phyloP scores from a whole-genome alignment of 2,797 vertebrate genomes.

The Gymnopithys bicolor region DNA sequence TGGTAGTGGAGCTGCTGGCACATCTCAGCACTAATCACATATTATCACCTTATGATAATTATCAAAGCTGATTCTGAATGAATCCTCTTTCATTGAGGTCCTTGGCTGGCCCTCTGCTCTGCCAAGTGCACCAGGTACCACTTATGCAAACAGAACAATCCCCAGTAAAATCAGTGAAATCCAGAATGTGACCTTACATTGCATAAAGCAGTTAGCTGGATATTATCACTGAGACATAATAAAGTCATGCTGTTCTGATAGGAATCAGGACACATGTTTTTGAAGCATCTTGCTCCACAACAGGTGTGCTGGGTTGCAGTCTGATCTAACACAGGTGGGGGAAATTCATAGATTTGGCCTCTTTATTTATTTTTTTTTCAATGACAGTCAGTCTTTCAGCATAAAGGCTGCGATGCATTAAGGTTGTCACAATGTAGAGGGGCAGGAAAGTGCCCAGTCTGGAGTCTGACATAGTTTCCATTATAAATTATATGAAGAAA shows the following conservation, averaged over 20 bases:
- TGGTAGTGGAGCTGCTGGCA: background rate
- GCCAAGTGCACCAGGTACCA: background rate
- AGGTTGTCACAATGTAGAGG: background rate
- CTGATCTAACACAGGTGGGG: background rate
- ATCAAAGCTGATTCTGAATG: background rate
- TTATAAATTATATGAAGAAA: background rate
- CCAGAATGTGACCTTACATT: background rate
- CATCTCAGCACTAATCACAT: background rate
- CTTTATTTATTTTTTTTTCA: background rate
- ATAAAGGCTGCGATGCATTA: background rate
- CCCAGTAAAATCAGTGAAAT: background rate
- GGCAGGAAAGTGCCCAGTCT: background rate
- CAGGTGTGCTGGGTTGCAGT: background rate
- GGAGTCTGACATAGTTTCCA: background rate
- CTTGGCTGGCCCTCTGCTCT: constrained; percentile 22
- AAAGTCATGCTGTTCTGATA: background rate
- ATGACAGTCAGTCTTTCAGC: background rate
- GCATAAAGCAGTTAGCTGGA: background rate
- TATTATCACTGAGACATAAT: background rate
- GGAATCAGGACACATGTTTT: background rate
- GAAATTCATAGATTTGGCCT: background rate
- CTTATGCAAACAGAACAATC: background rate
- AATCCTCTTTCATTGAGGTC: constrained; percentile 31
- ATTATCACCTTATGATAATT: constrained; percentile 20
- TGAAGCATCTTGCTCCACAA: background rate